Evolutionary conservation across 2,113 vertebrate genomes (phyloP), one percentile per base, ranked within the genome.

Genomic region (Archocentrus centrarchus): DNA sequence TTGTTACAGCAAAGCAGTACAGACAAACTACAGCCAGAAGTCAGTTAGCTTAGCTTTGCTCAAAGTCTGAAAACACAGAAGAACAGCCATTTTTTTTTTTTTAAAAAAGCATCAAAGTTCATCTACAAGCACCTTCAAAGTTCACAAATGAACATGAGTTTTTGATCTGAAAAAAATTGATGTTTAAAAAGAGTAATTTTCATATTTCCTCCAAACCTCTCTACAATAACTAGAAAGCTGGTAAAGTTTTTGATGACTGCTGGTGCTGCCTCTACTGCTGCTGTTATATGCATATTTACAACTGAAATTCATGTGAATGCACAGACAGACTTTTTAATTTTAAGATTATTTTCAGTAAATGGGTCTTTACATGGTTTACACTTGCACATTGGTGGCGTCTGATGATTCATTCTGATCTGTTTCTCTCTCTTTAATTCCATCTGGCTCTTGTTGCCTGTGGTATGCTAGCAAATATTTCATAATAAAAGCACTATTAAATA

Each of bases 241-340:
- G 47, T 68, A 47, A 27, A 68, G 24, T 8, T 4, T 27, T 68
- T 68, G 24, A 68, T 47, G 22, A 47, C 63, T 18, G 22, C 7
- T 47, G 22, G 39, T 41, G 39, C 39, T 41, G 8, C 39, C 63
- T 68, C 39, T 37, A 37, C 37, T 27, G 39, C 39, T 27, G 64
- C 64, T 68, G 22, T 8, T 11, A 18, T 27, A 18, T 27, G 8
- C 39, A 68, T 47, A 68, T 47, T 47, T 47, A 22, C 39, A 68
- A 66, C 39, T 27, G 22, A 6, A 18, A 68, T 5, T 0, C 1
- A 24, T 3, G n/a, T 1, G 0, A 44, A 6, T 53, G 6, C 47
- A 53, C 15, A 53, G 47, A 18, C 18, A 53, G 3, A 4, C 39
- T 41, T 41, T 41, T 41, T 41, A 11, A 41, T 41, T 41, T 41